Percentiles rank a stretch among this genome's conserved stretches.
These are phyloP conservation scores for Chelonoidis abingdonii DNA, from an alignment of 2,113 vertebrate genomes.

Conservation along the genomic window DNA sequence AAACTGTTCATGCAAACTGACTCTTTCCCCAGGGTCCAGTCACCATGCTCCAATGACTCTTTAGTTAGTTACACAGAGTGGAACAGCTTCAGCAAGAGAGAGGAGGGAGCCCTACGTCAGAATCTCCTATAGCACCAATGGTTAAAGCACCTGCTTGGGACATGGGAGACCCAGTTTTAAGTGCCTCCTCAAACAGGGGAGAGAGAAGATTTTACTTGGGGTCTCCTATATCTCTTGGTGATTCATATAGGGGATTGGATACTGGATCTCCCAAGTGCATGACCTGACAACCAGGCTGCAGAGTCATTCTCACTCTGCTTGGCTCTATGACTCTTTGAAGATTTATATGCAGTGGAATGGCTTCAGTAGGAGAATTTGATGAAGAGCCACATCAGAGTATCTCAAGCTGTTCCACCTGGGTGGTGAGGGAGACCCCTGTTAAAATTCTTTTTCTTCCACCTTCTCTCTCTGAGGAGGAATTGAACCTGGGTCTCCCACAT, in stretches of 20 bases:
- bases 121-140: neutral
- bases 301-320: neutral
- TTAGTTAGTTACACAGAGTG: neutral
- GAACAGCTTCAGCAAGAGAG: too few relatives aligned
- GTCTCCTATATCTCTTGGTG: neutral
- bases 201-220: neutral
- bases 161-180: neutral
- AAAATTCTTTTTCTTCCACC: neutral
- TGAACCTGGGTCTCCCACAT: neutral
- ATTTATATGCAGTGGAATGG: neutral
- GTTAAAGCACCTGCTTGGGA: neutral
- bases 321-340: neutral
- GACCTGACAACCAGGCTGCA: too few relatives aligned
- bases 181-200: neutral
- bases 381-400: neutral
- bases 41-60: neutral
- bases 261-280: too few relatives aligned
- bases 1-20: neutral
- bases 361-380: too few relatives aligned
- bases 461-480: neutral
- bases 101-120: neutral
- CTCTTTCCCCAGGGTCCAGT: neutral
- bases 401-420: neutral
- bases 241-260: too few relatives aligned
- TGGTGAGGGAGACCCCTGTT: neutral